Evolutionary conservation across 2,113 vertebrate genomes (phyloP).

Genomic region (Vimba vimba): DNA sequence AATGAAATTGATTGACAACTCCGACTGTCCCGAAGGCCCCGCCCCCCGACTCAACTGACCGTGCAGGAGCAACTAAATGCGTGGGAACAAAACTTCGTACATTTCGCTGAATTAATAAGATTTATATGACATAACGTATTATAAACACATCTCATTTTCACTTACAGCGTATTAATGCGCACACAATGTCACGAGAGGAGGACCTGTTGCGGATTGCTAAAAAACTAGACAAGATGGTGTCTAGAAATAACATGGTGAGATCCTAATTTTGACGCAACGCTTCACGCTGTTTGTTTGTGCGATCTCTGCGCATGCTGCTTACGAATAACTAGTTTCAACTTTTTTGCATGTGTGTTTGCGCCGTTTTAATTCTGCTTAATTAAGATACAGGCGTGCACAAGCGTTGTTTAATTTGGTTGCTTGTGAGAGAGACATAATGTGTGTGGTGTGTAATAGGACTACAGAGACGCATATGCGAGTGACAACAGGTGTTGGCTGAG

Average conservation of each 20-base stretch:
- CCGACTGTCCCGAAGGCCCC: slow-evolving; percentile 59
- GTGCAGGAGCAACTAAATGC: slow-evolving; percentile 64
- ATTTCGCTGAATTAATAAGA: neutral
- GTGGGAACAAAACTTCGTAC: slow-evolving; percentile 61
- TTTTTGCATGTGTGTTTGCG: neutral
- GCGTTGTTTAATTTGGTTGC: neutral
- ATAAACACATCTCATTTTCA: neutral
- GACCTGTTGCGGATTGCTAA: slow-evolving; percentile 89
- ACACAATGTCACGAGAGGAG: slow-evolving; percentile 85
- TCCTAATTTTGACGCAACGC: slow-evolving; percentile 64
- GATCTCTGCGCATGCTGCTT: neutral
- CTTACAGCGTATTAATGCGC: slow-evolving; percentile 62
- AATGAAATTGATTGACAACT: slow-evolving; percentile 47
- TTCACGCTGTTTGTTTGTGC: slow-evolving; percentile 50
- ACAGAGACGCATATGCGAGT: slow-evolving; percentile 54
- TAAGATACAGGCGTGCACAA: neutral
- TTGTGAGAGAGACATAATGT: neutral
- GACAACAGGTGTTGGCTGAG: slow-evolving; percentile 73
- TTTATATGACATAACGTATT: slow-evolving; percentile 12
- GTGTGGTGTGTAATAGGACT: neutral
- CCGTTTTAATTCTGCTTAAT: neutral
- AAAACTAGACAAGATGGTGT: slow-evolving; percentile 96
- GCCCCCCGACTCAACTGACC: slow-evolving; percentile 68
- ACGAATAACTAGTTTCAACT: neutral
- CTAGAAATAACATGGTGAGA: slow-evolving; percentile 91